Conservation (phyloP, 2,113 vertebrate genomes). For the Atractosteus spatula region DNA sequence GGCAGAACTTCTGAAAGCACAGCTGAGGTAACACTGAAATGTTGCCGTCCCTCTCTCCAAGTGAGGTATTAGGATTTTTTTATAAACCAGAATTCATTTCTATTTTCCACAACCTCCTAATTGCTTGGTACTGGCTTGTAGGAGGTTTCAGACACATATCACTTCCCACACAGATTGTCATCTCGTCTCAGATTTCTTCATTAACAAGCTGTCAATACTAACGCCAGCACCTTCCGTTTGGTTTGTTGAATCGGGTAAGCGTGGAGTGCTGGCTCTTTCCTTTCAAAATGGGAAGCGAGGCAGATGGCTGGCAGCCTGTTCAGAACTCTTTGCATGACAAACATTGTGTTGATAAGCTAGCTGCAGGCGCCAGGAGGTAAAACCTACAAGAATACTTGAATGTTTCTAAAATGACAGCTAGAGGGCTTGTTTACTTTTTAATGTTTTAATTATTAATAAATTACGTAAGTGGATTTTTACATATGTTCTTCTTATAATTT, state of each 20-base stretch:
- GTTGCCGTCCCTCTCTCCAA: background rate
- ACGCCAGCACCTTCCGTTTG: slow-evolving; percentile 72
- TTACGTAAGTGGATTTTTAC: background rate
- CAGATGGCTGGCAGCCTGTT: slow-evolving; percentile 77
- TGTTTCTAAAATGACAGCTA: background rate
- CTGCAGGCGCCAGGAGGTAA: background rate
- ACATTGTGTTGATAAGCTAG: background rate
- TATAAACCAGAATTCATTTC: slow-evolving; percentile 32
- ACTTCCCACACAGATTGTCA: slow-evolving; percentile 72
- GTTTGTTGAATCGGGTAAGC: slow-evolving; percentile 62
- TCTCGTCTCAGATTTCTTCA: slow-evolving; percentile 73
- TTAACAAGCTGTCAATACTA: slow-evolving; percentile 75
- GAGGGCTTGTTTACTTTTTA: background rate
- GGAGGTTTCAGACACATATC: slow-evolving; percentile 53
- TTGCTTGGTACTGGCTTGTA: slow-evolving; percentile 55
- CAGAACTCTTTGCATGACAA: slow-evolving; percentile 16
- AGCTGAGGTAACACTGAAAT: background rate
- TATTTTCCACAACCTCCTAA: slow-evolving; percentile 65
- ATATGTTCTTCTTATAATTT: too few relatives aligned
- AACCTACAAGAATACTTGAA: background rate
- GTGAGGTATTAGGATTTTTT: background rate
- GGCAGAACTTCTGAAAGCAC: background rate
- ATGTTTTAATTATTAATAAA: background rate
- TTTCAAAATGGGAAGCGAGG: slow-evolving; percentile 63
- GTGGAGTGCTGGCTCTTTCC: slow-evolving; percentile 62